These are phyloP conservation scores for Erpetoichthys calabaricus DNA, from an alignment of 2,797 vertebrate genomes.

Conservation along the genomic window DNA sequence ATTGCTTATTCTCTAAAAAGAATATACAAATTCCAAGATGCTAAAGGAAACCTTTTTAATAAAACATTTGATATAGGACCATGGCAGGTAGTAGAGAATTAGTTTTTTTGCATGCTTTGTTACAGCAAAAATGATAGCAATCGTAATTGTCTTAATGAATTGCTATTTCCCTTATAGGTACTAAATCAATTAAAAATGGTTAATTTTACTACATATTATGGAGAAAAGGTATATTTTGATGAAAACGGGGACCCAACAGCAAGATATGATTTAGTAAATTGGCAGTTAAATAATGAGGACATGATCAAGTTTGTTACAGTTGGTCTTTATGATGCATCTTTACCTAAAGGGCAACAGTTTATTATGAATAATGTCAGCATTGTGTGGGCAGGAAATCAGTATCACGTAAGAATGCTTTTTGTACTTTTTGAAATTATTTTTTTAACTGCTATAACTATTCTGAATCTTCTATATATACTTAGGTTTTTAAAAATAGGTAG, in stretches of 20 bases:
- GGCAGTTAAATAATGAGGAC: conserved; percentile 37
- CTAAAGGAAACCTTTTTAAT: conserved; percentile 1
- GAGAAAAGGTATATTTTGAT: conserved; percentile 52
- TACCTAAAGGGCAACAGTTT: conserved; percentile 38
- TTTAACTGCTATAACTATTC: no score
- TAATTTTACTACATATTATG: conserved; percentile 43
- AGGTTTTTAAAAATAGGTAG: no score
- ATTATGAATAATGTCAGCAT: conserved; percentile 36
- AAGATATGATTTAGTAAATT: conserved; percentile 60
- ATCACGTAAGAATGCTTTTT: conserved; percentile 25
- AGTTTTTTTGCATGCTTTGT: background rate
- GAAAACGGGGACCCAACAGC: conserved; percentile 51
- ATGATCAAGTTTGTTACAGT: conserved; percentile 37
- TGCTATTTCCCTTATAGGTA: conserved; percentile 31
- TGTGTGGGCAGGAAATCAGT: conserved; percentile 33
- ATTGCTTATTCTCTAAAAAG: conserved; percentile 1
- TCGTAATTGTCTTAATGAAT: no score
- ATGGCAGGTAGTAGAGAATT: conserved; percentile 2
- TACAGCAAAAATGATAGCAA: background rate
- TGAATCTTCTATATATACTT: no score
- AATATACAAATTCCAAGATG: background rate
- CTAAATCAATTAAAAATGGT: conserved; percentile 42
- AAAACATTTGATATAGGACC: conserved; percentile 4
- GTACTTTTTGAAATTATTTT: no score
- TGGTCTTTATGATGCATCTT: conserved; percentile 48